phyloP scores from a whole-genome alignment of 2,797 vertebrate genomes.

The Galagoides demidoff region DNA sequence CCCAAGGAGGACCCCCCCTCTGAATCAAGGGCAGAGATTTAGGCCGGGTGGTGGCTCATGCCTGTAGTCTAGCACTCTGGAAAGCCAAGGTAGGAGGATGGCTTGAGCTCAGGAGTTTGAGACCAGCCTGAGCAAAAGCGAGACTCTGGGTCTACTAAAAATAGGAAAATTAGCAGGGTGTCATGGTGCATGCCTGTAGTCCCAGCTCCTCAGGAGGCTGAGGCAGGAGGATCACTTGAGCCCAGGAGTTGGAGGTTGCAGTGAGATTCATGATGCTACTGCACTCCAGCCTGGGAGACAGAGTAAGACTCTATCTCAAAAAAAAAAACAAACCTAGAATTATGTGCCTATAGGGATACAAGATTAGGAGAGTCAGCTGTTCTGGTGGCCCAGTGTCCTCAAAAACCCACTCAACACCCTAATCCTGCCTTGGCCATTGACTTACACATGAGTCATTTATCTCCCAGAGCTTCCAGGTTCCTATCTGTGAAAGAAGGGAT shows the following conservation, averaged over 20 bases:
- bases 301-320: background rate
- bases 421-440: background rate
- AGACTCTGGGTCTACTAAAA: too few species aligned
- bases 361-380: background rate
- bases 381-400: background rate
- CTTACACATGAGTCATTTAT: background rate
- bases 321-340: background rate
- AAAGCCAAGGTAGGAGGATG: too few species aligned
- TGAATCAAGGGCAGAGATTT: background rate
- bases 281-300: background rate
- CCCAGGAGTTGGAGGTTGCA: background rate
- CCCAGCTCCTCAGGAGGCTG: background rate
- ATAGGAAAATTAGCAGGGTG: too few species aligned
- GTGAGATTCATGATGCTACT: background rate
- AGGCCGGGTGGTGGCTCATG: too few species aligned
- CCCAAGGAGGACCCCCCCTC: background rate
- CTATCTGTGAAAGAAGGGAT: background rate
- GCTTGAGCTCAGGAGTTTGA: too few species aligned
- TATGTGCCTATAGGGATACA: background rate
- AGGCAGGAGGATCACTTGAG: background rate
- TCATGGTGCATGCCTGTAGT: too few species aligned
- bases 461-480: background rate
- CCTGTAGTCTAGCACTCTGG: too few species aligned
- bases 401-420: background rate
- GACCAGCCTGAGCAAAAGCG: too few species aligned